These are phyloP conservation scores for Polydrusus tereticollis DNA, from an alignment of 2,888 invertebrate genomes.

Conservation along the genomic window DNA sequence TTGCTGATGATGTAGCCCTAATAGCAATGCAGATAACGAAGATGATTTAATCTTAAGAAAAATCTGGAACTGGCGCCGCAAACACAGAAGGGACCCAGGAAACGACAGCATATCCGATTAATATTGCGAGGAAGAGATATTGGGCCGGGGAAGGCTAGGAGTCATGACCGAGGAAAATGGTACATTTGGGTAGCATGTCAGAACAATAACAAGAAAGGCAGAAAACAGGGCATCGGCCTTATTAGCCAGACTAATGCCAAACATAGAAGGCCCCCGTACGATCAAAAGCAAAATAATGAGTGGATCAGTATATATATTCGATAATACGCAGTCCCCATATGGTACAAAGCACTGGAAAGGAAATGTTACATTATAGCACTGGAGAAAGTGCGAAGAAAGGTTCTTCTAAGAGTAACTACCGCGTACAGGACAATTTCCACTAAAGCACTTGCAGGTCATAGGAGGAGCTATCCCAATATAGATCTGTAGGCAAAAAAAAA, in stretches of 20 bases:
- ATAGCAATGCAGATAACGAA: background rate
- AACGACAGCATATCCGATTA: background rate
- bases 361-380: slow-evolving; percentile 25
- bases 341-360: slow-evolving; percentile 21
- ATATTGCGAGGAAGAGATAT: background rate
- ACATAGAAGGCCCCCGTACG: slow-evolving; percentile 12
- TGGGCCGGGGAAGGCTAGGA: background rate
- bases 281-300: slow-evolving; percentile 27
- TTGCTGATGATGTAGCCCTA: slow-evolving; percentile 30
- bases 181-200: background rate
- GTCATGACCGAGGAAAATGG: background rate
- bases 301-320: slow-evolving; percentile 32
- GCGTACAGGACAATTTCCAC: slow-evolving; percentile 42
- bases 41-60: background rate
- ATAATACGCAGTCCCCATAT: slow-evolving; percentile 46
- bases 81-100: slow-evolving; percentile 11
- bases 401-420: slow-evolving; percentile 26
- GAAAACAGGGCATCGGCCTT: background rate
- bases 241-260: slow-evolving; percentile 12
- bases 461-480: slow-evolving; percentile 19
- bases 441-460: too few species aligned
- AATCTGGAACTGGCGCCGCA: background rate
- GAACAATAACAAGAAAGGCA: background rate
- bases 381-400: slow-evolving; percentile 6
- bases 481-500: slow-evolving; percentile 39